Evolutionary conservation across 2,888 invertebrate species (phyloP).

Genomic region (Drosophila tripunctata): DNA sequence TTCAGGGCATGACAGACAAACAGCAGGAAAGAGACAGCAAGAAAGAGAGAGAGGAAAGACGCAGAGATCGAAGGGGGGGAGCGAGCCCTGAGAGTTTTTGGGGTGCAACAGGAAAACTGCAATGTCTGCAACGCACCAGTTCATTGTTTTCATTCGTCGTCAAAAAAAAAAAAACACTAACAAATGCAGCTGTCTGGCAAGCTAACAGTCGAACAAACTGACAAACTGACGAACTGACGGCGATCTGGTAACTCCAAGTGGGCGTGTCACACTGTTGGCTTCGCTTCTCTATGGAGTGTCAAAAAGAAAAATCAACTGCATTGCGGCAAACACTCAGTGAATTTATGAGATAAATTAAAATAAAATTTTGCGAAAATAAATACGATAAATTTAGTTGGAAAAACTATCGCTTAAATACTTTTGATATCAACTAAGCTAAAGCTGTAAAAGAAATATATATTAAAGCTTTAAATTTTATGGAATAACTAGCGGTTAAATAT

Average conservation of each 20-base stretch:
- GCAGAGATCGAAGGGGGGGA: background rate
- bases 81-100: background rate
- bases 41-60: background rate
- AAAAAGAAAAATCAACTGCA: background rate
- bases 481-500: too few species aligned
- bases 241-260: conserved; percentile 14
- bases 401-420: background rate
- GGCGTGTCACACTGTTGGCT: conserved; percentile 23
- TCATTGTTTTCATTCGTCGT: conserved; percentile 34
- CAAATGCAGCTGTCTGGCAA: conserved; percentile 39
- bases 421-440: background rate
- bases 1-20: conserved; percentile 42
- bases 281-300: background rate
- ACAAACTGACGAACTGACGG: conserved; percentile 18
- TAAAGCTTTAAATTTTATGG: too few species aligned
- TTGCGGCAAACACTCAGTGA: background rate
- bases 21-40: background rate
- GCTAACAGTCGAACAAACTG: conserved; percentile 11
- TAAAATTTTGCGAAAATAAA: background rate
- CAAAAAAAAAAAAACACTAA: conserved; percentile 42
- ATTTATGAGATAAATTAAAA: background rate
- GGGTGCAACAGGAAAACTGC: conserved; percentile 8
- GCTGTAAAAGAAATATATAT: too few species aligned
- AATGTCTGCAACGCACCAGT: conserved; percentile 26
- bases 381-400: background rate